A percentile compares a stretch with the other conserved stretches of the same genome.
Evolutionary conservation across 2,888 invertebrate genomes (phyloP).

Genomic region (Reticulitermes lucifugus): DNA sequence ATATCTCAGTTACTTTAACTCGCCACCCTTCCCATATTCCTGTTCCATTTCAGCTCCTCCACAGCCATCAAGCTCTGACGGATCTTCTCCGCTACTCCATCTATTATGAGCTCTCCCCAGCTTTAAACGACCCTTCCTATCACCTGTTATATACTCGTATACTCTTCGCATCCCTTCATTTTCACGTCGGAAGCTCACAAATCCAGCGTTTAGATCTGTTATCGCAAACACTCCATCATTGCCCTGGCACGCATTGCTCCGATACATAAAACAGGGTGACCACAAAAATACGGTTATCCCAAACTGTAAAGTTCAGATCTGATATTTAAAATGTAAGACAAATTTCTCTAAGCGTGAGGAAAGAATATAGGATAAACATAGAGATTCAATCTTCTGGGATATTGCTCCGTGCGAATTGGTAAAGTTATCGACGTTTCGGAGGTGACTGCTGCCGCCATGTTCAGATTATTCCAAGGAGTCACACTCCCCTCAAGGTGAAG

Average conservation of each 20-base stretch:
- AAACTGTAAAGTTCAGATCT: too few relatives aligned
- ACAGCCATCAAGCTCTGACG: not conserved
- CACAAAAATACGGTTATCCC: not conserved
- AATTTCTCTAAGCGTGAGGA: too few relatives aligned
- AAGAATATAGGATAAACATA: too few relatives aligned
- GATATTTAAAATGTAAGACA: too few relatives aligned
- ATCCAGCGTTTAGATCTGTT: constrained; percentile 2
- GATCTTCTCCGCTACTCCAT: not conserved
- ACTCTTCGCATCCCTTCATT: not conserved
- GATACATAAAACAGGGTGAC: not conserved
- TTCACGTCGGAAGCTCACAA: constrained; percentile 6
- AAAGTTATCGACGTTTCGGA: too few relatives aligned
- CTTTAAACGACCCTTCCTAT: not conserved
- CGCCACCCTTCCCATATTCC: not conserved
- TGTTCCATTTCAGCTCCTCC: not conserved
- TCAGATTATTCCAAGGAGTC: too few relatives aligned
- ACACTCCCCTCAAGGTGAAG: too few relatives aligned
- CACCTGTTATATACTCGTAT: not conserved
- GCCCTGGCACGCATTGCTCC: not conserved
- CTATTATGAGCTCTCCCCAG: not conserved
- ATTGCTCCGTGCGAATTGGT: too few relatives aligned
- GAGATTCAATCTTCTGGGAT: too few relatives aligned
- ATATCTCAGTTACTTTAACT: not conserved
- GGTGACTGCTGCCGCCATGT: too few relatives aligned
- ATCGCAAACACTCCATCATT: constrained; percentile 24